Conservation (phyloP, 2,113 vertebrate species). For the Aegypius monachus region DNA sequence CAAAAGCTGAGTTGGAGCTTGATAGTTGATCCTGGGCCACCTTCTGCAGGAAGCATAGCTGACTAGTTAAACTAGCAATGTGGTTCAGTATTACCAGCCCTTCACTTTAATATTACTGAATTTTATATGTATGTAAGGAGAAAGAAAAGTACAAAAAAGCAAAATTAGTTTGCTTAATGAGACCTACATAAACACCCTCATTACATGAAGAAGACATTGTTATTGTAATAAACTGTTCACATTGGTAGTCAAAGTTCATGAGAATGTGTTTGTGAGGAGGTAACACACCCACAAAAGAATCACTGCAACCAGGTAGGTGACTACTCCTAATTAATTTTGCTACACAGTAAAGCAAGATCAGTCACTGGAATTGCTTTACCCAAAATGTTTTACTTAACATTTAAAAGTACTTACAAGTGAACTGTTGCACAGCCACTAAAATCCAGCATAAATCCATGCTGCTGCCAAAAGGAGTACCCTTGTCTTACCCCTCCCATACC, state of each 20-base stretch:
- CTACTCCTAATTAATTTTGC: neutral
- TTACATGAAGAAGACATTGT: neutral
- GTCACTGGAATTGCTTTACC: neutral
- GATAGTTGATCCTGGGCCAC: neutral
- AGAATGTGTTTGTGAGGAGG: neutral
- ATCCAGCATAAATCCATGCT: neutral
- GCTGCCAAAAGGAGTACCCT: neutral
- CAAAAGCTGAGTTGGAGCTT: neutral
- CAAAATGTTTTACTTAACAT: neutral
- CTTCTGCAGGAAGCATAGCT: neutral
- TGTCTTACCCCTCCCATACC: neutral
- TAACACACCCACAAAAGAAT: neutral
- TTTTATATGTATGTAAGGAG: neutral
- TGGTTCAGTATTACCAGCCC: neutral
- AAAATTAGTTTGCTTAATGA: neutral
- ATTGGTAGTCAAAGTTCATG: fast-evolving
- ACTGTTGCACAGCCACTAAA: neutral
- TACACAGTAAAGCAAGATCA: neutral
- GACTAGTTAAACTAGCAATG: neutral
- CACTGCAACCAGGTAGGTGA: neutral
- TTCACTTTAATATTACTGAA: neutral
- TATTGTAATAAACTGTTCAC: neutral
- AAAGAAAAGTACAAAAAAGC: neutral
- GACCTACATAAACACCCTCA: neutral
- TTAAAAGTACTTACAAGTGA: neutral